Conservation (phyloP, 2,113 vertebrate genomes). For the Formicarius rufipectus region DNA sequence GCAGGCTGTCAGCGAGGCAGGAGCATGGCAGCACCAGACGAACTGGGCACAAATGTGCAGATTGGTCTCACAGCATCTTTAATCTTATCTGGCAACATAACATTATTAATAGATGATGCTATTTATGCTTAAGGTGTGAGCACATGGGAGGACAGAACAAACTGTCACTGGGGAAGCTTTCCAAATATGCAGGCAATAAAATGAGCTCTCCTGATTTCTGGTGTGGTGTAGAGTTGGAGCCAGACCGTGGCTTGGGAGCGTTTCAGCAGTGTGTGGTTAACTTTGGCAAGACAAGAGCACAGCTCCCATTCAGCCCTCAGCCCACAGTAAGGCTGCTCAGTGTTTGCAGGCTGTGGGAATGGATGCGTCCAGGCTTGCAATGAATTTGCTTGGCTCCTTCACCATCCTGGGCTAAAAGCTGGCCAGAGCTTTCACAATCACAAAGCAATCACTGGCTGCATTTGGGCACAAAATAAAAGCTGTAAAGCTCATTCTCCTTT, state of each 20-base stretch:
- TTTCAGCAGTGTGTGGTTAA: slow-evolving; percentile 22
- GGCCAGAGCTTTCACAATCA: neutral
- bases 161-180: neutral
- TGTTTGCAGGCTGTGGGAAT: neutral
- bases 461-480: neutral
- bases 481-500: neutral
- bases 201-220: neutral
- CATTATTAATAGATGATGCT: neutral
- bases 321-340: neutral
- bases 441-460: neutral
- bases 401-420: neutral
- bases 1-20: neutral
- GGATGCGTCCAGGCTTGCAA: neutral
- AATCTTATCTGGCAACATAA: neutral
- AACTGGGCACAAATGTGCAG: neutral
- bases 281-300: neutral
- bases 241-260: neutral
- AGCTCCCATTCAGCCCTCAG: neutral
- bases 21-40: neutral
- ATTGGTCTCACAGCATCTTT: neutral
- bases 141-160: neutral
- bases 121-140: neutral
- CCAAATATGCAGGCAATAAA: neutral
- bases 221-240: neutral
- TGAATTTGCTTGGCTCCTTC: neutral